Conservation (phyloP, 1,140 invertebrate species). For the Atta colombica region DNA sequence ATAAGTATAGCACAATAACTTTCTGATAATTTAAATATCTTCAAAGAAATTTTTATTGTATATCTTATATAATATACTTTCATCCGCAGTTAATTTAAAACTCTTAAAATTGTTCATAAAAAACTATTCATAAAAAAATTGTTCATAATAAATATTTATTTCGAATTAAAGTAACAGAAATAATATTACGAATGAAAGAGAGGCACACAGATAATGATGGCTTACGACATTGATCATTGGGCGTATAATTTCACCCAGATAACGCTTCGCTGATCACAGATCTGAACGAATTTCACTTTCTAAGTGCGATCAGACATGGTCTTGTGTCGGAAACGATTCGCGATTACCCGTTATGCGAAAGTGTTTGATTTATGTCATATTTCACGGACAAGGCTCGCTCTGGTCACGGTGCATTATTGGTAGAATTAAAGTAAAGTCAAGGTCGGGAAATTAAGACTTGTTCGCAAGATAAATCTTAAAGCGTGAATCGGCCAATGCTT, state of each 20-base stretch:
- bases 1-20: neutral
- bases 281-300: slow-evolving; percentile 50
- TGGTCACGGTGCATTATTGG: neutral
- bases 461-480: neutral
- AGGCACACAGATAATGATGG: slow-evolving; percentile 1
- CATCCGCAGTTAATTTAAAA: neutral
- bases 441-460: neutral
- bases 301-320: neutral
- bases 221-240: slow-evolving; percentile 43
- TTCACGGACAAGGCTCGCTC: neutral
- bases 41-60: neutral
- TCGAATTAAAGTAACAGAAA: neutral
- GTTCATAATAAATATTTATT: neutral
- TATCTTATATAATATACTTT: neutral
- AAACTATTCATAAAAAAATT: neutral
- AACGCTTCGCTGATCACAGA: slow-evolving; percentile 34
- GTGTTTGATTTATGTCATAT: slow-evolving; percentile 34
- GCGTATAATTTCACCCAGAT: slow-evolving; percentile 52
- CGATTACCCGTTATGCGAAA: slow-evolving; percentile 22
- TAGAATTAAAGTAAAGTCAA: neutral
- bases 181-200: slow-evolving; percentile 14
- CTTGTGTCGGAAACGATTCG: no score
- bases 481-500: neutral
- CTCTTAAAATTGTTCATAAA: neutral
- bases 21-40: neutral